Evolutionary conservation across 2,113 vertebrate species (phyloP).

Genomic region (Numida meleagris): DNA sequence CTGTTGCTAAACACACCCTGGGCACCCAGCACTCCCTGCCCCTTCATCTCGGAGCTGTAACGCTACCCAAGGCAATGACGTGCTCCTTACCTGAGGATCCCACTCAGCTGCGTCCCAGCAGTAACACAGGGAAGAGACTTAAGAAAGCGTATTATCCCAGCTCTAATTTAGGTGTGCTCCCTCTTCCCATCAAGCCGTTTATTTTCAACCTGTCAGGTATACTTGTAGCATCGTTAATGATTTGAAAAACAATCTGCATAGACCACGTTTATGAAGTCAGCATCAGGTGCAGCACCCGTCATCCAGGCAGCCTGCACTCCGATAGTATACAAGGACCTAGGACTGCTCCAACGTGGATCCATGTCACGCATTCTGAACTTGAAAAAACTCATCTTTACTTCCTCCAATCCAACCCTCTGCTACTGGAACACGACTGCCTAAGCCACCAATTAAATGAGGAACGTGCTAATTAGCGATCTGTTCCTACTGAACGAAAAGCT

Average conservation of each 20-base stretch:
- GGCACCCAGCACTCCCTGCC: slow-evolving; percentile 7
- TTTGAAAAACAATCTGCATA: slow-evolving; percentile 61
- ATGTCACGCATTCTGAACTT: slow-evolving; percentile 26
- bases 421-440: neutral
- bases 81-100: slow-evolving; percentile 15
- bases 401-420: neutral
- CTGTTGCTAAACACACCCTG: neutral
- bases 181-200: slow-evolving; percentile 61
- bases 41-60: slow-evolving; percentile 10
- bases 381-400: neutral
- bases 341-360: slow-evolving; percentile 29
- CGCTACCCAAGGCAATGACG: slow-evolving; percentile 3
- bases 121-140: slow-evolving; percentile 63
- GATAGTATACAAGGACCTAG: slow-evolving; percentile 39
- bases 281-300: slow-evolving; percentile 59
- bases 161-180: slow-evolving; percentile 65
- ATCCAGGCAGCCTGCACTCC: slow-evolving; percentile 53
- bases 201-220: slow-evolving; percentile 64
- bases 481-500: neutral
- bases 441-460: neutral
- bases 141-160: slow-evolving; percentile 58
- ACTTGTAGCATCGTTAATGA: slow-evolving; percentile 63
- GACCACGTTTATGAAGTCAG: slow-evolving; percentile 65
- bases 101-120: slow-evolving; percentile 43
- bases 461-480: neutral